Evolutionary conservation across 2,797 vertebrate genomes (phyloP), one percentile per base, ranked within the genome.

Genomic region (Synanceia verrucosa): DNA sequence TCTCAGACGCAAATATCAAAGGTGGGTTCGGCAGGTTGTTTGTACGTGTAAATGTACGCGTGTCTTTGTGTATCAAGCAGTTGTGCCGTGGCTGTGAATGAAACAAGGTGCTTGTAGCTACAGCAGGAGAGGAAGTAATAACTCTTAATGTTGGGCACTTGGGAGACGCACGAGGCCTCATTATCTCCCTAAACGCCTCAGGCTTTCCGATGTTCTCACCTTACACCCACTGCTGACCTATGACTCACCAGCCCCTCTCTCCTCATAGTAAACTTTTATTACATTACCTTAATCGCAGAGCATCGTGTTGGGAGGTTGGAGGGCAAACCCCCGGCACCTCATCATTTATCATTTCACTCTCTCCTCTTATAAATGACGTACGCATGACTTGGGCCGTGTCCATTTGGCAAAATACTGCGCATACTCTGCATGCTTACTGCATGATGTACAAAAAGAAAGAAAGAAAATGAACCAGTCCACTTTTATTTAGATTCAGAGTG

Each of bases 201-300:
- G 89, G 91, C 90, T 92, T 90, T 89, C 88, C 79, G 86, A 87
- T 93, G 89, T 89, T 93, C 89, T 92, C 90, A 91, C 90, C 91
- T 91, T 93, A 89, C 91, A 86, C 91, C 89, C 91, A 90, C 87
- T 46, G 64, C 86, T 93, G 93, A 94, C 92, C 93, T 93, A 92
- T 94, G 93, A 93, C 92, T 94, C 93, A 94, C 91, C 90, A 86
- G 85, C 75, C 84, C 82, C 74, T 88, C 84, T 60, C 81, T 91
- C 90, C 91, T 91, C 77, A 84, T 81, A 80, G 85, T 85, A 84
- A 85, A 88, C 83, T 87, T 81, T 92, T 91, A 93, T 94, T 90
- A 76, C 86, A 94, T 94, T 93, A 93, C 86, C 85, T 88, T 88
- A 90, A 92, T 92, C 79, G 78, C 29, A 33, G 73, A 65, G 80